Evolutionary conservation across 2,888 invertebrate species (phyloP).

Genomic region (Nephrotoma guestfalica): DNA sequence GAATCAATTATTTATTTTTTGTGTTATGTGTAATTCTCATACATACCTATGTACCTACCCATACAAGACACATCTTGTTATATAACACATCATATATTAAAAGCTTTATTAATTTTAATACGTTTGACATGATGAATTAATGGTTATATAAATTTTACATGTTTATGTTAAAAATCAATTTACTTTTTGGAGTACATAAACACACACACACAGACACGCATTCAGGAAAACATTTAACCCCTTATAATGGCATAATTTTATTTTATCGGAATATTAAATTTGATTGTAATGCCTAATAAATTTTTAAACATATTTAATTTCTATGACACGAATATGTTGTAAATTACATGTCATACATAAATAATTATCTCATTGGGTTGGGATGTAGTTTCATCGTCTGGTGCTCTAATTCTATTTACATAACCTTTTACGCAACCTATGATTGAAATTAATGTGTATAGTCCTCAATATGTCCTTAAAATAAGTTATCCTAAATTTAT

Average conservation of each 20-base stretch:
- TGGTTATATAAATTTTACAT: background rate
- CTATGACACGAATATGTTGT: background rate
- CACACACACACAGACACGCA: too few species aligned
- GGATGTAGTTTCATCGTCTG: too few species aligned
- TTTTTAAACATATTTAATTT: background rate
- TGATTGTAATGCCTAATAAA: background rate
- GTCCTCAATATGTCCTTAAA: too few species aligned
- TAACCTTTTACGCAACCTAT: too few species aligned
- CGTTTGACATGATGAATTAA: background rate
- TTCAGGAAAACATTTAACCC: background rate
- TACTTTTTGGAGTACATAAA: background rate
- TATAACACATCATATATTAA: background rate
- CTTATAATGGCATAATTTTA: background rate
- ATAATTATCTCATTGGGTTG: too few species aligned
- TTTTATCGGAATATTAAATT: background rate
- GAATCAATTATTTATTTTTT: background rate
- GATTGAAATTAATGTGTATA: too few species aligned
- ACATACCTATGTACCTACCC: background rate
- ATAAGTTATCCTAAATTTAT: too few species aligned
- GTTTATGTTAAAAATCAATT: background rate
- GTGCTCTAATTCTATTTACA: too few species aligned
- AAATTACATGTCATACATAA: too few species aligned
- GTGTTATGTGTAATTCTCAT: background rate
- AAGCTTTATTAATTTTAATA: background rate
- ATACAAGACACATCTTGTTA: background rate